Base-by-base conservation (phyloP, 2,888 invertebrate genomes). In the Cephus rjabovi region DNA sequence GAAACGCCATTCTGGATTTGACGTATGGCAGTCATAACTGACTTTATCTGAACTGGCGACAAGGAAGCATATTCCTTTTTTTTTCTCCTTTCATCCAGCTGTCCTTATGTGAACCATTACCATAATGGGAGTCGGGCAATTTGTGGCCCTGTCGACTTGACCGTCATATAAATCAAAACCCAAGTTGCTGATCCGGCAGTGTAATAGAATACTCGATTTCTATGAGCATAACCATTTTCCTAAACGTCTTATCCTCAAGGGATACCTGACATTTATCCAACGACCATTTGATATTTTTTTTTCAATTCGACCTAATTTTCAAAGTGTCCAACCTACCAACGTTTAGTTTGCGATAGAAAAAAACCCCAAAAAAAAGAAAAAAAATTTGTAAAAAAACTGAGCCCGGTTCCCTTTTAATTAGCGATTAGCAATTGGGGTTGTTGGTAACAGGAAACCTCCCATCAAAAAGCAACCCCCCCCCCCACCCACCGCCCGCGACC, bases 81-180 rank as follows among this genome's bases (percentile, higher is more conserved):
- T 40, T 15, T 23, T 40, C 40, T 40, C 9, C 40, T 23, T 40
- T 40, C 23, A 40, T 23, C 40, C 40, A 23, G 9, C 40, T 40
- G 40, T 40, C 40, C 40, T 40, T 40, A 71, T 15, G 31, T 23
- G 76, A 78, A 77, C 79, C 76, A 78, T 78, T 79, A 79, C 79
- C 79, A 77, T 77, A 78, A 79, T 76, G 77, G 80, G 23, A 79
- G 74, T 35, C 74, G 76, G 73, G 77, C 78, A 78, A 81, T 82
- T 81, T 80, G 80, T 80, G 79, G 75, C 73, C 40, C 76, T 73
- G 71, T 71, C 33, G 71, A 71, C 71, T 71, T 71, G 33, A 30
- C 71, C 71, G 33, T 33, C 31, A 30, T 31, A 71, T 71, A 71
- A 31, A 71, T 71, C 71, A 71, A 71, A 71, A 71, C 71, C 33